These are phyloP conservation scores for Drosophila robusta DNA, from an alignment of 2,888 invertebrate genomes.

Conservation along the genomic window DNA sequence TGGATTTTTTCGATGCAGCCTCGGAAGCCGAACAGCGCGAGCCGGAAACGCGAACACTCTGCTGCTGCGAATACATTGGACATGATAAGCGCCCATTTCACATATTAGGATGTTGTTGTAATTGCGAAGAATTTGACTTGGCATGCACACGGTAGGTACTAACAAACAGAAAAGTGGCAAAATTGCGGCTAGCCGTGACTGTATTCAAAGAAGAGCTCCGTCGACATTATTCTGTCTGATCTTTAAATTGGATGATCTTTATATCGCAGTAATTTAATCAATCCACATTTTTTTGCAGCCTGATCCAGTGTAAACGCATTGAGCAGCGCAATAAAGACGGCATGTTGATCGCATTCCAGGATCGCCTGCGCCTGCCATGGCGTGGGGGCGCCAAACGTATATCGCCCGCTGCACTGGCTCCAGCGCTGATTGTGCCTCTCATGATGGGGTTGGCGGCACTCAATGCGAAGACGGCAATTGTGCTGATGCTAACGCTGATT, in stretches of 20 bases:
- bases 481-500: conserved; percentile 78
- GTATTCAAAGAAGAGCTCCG: no score
- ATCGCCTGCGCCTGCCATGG: conserved; percentile 87
- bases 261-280: neutral
- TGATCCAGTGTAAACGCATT: conserved; percentile 69
- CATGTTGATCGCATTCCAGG: conserved; percentile 86
- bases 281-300: conserved; percentile 40
- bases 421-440: conserved; percentile 86
- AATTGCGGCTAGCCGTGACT: no score
- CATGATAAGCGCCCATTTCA: conserved; percentile 85
- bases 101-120: conserved; percentile 87
- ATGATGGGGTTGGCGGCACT: conserved; percentile 86
- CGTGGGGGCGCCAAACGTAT: conserved; percentile 87
- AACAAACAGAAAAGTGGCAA: no score
- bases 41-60: conserved; percentile 79
- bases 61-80: conserved; percentile 88
- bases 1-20: conserved; percentile 44
- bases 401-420: conserved; percentile 86
- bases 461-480: conserved; percentile 84
- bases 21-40: conserved; percentile 34
- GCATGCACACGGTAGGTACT: conserved; percentile 86
- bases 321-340: conserved; percentile 69
- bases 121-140: conserved; percentile 87
- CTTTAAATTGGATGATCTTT: no score
- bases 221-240: no score